phyloP scores from a whole-genome alignment of 2,888 invertebrate genomes.

The Yponomeuta malinellus region DNA sequence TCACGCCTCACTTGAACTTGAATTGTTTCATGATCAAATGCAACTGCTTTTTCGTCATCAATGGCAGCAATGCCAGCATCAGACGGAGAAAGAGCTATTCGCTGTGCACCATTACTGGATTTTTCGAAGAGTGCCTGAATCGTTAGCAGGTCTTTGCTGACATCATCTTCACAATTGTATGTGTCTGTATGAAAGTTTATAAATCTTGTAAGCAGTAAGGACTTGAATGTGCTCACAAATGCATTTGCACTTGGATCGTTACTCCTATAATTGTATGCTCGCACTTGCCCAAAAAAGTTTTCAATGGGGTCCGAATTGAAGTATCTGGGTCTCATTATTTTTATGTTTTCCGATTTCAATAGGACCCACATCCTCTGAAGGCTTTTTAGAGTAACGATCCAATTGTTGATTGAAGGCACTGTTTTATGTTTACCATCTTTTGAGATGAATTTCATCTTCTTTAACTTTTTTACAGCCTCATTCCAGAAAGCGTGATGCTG shows the following conservation, averaged over 20 bases:
- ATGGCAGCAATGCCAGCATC: background rate
- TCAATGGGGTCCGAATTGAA: slow-evolving; percentile 14
- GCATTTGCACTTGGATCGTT: slow-evolving; percentile 23
- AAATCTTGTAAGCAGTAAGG: too few species aligned
- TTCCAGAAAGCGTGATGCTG: too few species aligned
- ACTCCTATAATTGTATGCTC: slow-evolving; percentile 28
- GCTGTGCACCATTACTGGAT: background rate
- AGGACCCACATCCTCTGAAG: background rate
- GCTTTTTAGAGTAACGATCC: slow-evolving; percentile 12
- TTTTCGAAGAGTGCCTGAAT: background rate
- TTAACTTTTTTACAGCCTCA: too few species aligned
- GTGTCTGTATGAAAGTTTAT: too few species aligned
- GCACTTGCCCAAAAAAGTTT: slow-evolving; percentile 29
- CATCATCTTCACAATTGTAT: too few species aligned
- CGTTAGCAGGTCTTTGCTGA: too few species aligned
- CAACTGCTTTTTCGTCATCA: background rate
- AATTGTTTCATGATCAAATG: too few species aligned
- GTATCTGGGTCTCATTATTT: slow-evolving; percentile 5
- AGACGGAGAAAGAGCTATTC: background rate
- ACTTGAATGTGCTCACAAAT: slow-evolving; percentile 18
- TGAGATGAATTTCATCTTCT: too few species aligned
- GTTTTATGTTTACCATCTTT: background rate
- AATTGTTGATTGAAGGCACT: slow-evolving; percentile 5
- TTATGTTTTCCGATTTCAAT: background rate
- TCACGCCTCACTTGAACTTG: too few species aligned